phyloP scores from a whole-genome alignment of 2,797 vertebrate species.

The Pseudomugil gertrudae region DNA sequence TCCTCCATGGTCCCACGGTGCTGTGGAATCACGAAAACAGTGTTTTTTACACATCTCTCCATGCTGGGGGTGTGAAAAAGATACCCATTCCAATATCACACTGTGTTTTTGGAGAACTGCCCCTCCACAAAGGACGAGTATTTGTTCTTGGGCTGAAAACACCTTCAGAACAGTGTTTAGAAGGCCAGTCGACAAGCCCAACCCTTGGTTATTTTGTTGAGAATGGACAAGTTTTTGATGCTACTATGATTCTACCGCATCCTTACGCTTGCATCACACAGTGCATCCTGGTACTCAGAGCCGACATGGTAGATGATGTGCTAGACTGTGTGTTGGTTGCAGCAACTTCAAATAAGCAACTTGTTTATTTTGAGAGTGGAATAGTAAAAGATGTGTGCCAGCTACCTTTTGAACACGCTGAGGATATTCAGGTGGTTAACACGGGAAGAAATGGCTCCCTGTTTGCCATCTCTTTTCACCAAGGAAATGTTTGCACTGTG shows the following conservation, averaged over 20 bases:
- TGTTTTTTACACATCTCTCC: slow-evolving; percentile 81
- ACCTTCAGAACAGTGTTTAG: slow-evolving; percentile 23
- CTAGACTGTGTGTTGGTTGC: slow-evolving; percentile 80
- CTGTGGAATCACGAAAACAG: slow-evolving; percentile 83
- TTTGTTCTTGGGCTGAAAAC: slow-evolving; percentile 82
- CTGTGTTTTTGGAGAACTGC: slow-evolving; percentile 83
- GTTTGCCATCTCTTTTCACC: slow-evolving; percentile 83
- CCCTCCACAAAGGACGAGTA: slow-evolving; percentile 66
- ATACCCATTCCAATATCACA: slow-evolving; percentile 80
- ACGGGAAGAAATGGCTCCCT: slow-evolving; percentile 78
- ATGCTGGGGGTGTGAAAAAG: slow-evolving; percentile 71
- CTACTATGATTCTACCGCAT: slow-evolving; percentile 82
- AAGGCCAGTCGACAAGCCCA: slow-evolving; percentile 56
- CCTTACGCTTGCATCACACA: slow-evolving; percentile 84
- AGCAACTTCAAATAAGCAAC: slow-evolving; percentile 84
- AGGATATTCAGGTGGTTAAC: slow-evolving; percentile 79
- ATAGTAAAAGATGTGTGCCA: slow-evolving; percentile 82
- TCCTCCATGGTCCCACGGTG: slow-evolving; percentile 88
- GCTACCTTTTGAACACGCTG: slow-evolving; percentile 86
- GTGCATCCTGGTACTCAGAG: slow-evolving; percentile 79
- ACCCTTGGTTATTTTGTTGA: slow-evolving; percentile 80
- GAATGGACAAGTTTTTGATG: slow-evolving; percentile 74
- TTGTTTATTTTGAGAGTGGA: slow-evolving; percentile 88
- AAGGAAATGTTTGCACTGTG: slow-evolving; percentile 83
- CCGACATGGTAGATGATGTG: slow-evolving; percentile 55